phyloP scores from a whole-genome alignment of 2,888 invertebrate genomes.

The Ecliptopera silaceata region DNA sequence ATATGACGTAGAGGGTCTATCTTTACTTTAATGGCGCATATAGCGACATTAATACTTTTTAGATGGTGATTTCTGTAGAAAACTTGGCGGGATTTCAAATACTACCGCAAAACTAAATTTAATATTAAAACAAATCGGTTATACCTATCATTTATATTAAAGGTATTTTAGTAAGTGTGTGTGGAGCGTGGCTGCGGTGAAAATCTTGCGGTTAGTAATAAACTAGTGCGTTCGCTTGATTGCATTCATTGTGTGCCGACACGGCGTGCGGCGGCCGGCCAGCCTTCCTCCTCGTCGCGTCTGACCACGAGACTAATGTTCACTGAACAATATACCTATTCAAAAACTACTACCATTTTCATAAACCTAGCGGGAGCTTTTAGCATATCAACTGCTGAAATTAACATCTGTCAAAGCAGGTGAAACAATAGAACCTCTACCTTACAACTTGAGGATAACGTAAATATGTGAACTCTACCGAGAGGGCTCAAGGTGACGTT shows the following conservation, averaged over 20 bases:
- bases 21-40: constrained; percentile 63
- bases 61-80: constrained; percentile 58
- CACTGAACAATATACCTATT: constrained; percentile 41
- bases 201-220: constrained; percentile 28
- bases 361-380: constrained; percentile 43
- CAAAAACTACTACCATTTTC: constrained; percentile 51
- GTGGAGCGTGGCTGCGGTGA: constrained; percentile 17
- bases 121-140: constrained; percentile 52
- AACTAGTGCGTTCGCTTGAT: constrained; percentile 23
- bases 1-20: constrained; percentile 56
- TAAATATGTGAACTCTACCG: constrained; percentile 44
- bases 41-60: constrained; percentile 66
- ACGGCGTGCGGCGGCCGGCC: constrained; percentile 1
- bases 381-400: constrained; percentile 39
- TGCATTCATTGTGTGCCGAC: constrained; percentile 18
- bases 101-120: constrained; percentile 58
- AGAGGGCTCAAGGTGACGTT: constrained; percentile 37
- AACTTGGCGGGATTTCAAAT: constrained; percentile 74
- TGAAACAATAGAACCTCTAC: constrained; percentile 48
- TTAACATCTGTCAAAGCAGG: constrained; percentile 41
- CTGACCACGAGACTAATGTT: constrained; percentile 37
- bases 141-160: constrained; percentile 49
- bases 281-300: constrained; percentile 15
- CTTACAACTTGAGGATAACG: constrained; percentile 42
- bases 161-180: constrained; percentile 31